Evolutionary conservation across 2,797 vertebrate genomes (phyloP), one percentile per base, ranked within the genome.

Genomic region (Botia kubotai): DNA sequence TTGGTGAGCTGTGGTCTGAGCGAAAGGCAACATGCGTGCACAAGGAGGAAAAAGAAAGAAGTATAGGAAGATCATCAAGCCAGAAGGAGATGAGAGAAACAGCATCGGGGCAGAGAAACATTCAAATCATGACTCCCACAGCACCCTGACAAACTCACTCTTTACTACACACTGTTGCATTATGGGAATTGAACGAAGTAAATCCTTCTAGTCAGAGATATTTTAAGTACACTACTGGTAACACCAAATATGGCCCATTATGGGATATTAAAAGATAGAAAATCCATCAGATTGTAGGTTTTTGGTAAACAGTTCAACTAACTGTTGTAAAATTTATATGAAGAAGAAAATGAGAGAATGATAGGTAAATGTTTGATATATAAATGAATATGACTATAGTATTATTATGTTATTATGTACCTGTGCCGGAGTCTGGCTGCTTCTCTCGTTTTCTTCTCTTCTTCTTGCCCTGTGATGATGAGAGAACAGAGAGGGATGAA

Each of bases 1-100:
- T 99, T 97, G 97, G 97, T 89, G 97, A 98, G 93, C 96, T 96
- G 84, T 96, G 96, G 94, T 98, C 97, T 99, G 96, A 97, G 94
- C 91, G 90, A 93, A 95, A 93, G 88, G 92, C 86, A 84, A 93
- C 95, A 97, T 96, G 96, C 95, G 93, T 89, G 92, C 90, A 67
- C 6, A 60, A 36, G 83, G 88, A 90, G 89, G 33, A 6, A 91
- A 93, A 87, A 91, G 88, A 90, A 90, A 21, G 67, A 55, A 55
- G 63, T 26, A 29, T 58, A 21, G n/a, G 63, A 33, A 66, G 71
- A 72, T 39, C 7, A 29, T 14, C 48, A 48, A 72, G 50, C 66
- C 52, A 76, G 88, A 39, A 75, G 63, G 48, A 77, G 72, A 84
- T 21, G 78, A 36, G 48, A 60, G 65, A 17, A 53, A 83, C 17